Conservation (phyloP, 2,797 vertebrate genomes). For the Tamandua tetradactyla region DNA sequence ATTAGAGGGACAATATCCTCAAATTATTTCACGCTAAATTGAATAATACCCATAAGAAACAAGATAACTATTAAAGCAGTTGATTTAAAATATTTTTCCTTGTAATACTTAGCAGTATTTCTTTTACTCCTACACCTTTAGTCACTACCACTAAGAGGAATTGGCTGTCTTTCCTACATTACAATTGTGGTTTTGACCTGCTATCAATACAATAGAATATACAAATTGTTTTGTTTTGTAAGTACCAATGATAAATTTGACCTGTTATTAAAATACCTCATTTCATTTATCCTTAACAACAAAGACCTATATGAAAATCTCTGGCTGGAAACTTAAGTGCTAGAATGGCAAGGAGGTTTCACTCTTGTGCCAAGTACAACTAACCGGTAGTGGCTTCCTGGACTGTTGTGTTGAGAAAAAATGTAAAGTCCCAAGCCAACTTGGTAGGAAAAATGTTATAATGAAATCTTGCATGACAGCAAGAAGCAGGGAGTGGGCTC, state of each 20-base stretch:
- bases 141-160: not conserved
- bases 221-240: not conserved
- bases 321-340: not conserved
- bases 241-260: not conserved
- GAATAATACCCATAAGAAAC: not conserved
- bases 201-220: not conserved
- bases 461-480: not conserved
- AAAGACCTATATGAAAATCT: not conserved
- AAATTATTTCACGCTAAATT: not conserved
- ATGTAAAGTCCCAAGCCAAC: not conserved
- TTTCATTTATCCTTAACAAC: constrained; percentile 3
- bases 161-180: not conserved
- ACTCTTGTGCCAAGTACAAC: not conserved
- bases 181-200: not conserved
- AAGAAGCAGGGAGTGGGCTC: not conserved
- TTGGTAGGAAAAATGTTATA: constrained; percentile 2
- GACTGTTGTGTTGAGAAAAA: constrained; percentile 18
- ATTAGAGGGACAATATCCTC: not conserved
- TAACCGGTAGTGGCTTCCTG: not conserved
- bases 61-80: not conserved
- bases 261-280: not conserved
- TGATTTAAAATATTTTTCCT: not conserved
- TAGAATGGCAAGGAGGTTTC: not conserved
- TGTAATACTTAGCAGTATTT: not conserved
- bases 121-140: not conserved